Base-by-base conservation (phyloP, 2,888 invertebrate genomes). In the Dusona sp. region DNA sequence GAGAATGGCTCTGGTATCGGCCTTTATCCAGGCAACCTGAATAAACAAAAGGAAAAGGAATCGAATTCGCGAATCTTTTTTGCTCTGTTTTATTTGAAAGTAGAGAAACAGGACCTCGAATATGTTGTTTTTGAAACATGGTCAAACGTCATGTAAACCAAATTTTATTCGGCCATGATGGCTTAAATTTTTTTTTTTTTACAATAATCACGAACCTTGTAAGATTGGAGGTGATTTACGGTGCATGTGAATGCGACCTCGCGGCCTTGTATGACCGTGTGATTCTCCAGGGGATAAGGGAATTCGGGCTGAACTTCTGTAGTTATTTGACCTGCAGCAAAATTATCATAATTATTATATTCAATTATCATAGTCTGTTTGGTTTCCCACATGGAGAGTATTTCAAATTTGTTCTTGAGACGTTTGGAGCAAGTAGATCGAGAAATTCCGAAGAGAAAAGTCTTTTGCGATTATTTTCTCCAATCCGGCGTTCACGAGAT, bases 1-100 rank as follows among this genome's bases (percentile, higher is more conserved):
- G 89, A 98, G 95, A 92, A 98, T 98, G 89, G 98, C 97, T 94
- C 98, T 97, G 79, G 98, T 97, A 95, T 98, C 98, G 64, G 98
- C 97, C 94, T 98, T 98, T 94, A 98, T 98, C 98, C 98, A 98
- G 91, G 98, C 98, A 91, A 98, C 98, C 98, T 98, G 95, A 75
- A 86, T 36, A 54, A 65, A 3, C 19, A 78, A 22, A 64, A 33
- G 51, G 29, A 78, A 51, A 54, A 42, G n/a, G 16, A 54, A 61
- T 25, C 61, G 16, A 42, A 29, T 33, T 61, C 13, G 11, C 22
- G 6, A 25, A n/a, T 38, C 9, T 22, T 65, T 13, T n/a, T 25
- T 51, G 8, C 0, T 54, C 3, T 54, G 0, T 54, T 22, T 7
- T 11, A 25, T 25, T 57, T 57, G 7, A 42, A 42, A 42, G 11